A percentile compares a stretch with the other conserved stretches of the same genome.
Evolutionary conservation across 2,888 invertebrate species (phyloP).

Genomic region (Ochlodes sylvanus): DNA sequence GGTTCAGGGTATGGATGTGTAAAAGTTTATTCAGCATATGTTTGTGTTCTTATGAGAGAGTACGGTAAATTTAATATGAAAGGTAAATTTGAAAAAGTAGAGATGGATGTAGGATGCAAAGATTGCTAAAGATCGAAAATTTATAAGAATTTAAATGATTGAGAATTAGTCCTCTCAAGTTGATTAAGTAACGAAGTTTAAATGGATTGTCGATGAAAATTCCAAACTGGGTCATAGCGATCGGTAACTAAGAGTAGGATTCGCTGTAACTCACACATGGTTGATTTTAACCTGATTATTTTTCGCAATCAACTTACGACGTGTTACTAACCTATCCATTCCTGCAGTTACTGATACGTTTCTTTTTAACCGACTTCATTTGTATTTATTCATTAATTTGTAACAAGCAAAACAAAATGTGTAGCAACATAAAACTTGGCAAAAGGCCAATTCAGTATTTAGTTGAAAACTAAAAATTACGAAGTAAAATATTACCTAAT

Average conservation of each 20-base stretch:
- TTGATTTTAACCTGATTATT: constrained; percentile 1
- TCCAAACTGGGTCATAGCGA: background rate
- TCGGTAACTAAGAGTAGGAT: background rate
- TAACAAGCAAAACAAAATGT: too few relatives aligned
- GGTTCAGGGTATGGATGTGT: too few relatives aligned
- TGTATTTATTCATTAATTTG: background rate
- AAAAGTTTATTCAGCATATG: too few relatives aligned
- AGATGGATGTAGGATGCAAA: background rate
- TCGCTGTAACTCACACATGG: background rate
- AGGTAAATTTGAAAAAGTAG: background rate
- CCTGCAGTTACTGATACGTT: background rate
- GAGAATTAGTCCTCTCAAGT: constrained; percentile 1
- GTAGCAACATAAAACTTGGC: too few relatives aligned
- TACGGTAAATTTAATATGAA: too few relatives aligned
- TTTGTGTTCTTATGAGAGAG: too few relatives aligned
- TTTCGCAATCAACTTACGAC: background rate
- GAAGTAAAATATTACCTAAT: too few relatives aligned
- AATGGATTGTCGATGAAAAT: background rate
- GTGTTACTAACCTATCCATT: background rate
- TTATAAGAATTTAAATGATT: background rate
- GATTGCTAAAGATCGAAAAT: background rate
- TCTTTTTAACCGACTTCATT: background rate
- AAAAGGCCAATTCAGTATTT: too few relatives aligned
- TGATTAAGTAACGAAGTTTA: constrained; percentile 3
- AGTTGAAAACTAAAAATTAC: too few relatives aligned